Evolutionary conservation across 2,888 invertebrate species (phyloP), one percentile per base, ranked within the genome.

Genomic region (Timema cristinae): DNA sequence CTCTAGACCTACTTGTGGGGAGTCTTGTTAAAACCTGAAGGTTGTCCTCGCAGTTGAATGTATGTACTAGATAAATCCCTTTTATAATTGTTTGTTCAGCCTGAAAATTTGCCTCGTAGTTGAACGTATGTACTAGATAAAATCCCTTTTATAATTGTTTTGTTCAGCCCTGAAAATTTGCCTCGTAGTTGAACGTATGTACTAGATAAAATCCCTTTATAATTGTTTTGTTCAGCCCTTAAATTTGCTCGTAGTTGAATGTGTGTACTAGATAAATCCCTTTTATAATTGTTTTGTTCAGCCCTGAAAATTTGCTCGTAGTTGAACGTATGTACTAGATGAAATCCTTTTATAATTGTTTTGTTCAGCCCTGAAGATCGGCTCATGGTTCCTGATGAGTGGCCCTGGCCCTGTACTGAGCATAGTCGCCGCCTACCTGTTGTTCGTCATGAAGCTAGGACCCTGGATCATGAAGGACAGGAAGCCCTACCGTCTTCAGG

Each of bases 291-390:
- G 52, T 2, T 48, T 7, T 66, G 16, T 84, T 50, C 82, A 93
- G 92, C 91, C 85, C 90, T 91, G n/a, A 82, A 88, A 68, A 90
- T 90, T 92, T 51, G 91, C n/a, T n/a, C n/a, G n/a, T n/a, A n/a
- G 52, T 52, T 52, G 52, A 9, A 52, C 11, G 52, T 52, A 52
- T 10, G 52, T 52, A 52, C 11, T 52, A 11, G 52, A 11, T 52
- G 52, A 10, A 52, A 52, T 9, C 52, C 9, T 54, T 11, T 54
- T 11, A 1, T 54, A n/a, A 13, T 13, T 54, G 54, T 5, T 48
- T 10, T 67, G 32, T 84, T 50, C 82, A 93, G 92, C 91, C 85
- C 90, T 91, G n/a, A 82, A 88, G 68, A 90, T 92, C 51, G 91
- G 91, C 78, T 86, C 88, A 76, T 93, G 92, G 92, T 87, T 88